Conservation (phyloP, 2,888 invertebrate genomes). For the Eledona agricola region DNA sequence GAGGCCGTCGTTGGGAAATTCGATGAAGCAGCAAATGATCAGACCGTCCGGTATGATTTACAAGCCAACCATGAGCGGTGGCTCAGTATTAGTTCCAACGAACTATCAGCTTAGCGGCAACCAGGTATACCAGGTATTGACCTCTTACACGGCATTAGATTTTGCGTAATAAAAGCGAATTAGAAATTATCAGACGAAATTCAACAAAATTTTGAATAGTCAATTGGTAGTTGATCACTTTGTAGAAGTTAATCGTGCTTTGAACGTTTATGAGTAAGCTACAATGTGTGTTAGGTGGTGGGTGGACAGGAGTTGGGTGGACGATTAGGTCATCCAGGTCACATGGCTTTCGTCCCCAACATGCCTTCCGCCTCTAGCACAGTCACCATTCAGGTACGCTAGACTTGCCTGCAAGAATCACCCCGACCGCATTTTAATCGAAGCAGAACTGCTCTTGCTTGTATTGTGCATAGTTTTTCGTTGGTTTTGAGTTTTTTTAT, state of each 20-base stretch:
- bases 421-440: slow-evolving; percentile 7
- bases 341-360: slow-evolving; percentile 67
- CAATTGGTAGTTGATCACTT: no score
- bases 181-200: no score
- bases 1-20: slow-evolving; percentile 52
- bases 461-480: no score
- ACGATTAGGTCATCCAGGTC: slow-evolving; percentile 64
- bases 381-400: slow-evolving; percentile 62
- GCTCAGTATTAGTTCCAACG: slow-evolving; percentile 67
- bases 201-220: no score
- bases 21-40: slow-evolving; percentile 45
- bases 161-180: no score
- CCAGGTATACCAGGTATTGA: slow-evolving; percentile 70
- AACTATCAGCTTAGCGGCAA: slow-evolving; percentile 70
- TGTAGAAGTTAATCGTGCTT: no score
- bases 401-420: slow-evolving; percentile 20
- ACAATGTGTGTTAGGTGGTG: slow-evolving; percentile 64
- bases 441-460: no score
- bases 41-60: slow-evolving; percentile 71
- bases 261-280: slow-evolving; percentile 36
- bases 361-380: slow-evolving; percentile 63
- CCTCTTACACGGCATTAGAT: slow-evolving; percentile 4
- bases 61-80: slow-evolving; percentile 68
- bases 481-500: no score
- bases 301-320: slow-evolving; percentile 62